Percentiles rank a stretch among this genome's conserved stretches.
phyloP scores from a whole-genome alignment of 1,140 invertebrate species.

The Calosoma granatense region DNA sequence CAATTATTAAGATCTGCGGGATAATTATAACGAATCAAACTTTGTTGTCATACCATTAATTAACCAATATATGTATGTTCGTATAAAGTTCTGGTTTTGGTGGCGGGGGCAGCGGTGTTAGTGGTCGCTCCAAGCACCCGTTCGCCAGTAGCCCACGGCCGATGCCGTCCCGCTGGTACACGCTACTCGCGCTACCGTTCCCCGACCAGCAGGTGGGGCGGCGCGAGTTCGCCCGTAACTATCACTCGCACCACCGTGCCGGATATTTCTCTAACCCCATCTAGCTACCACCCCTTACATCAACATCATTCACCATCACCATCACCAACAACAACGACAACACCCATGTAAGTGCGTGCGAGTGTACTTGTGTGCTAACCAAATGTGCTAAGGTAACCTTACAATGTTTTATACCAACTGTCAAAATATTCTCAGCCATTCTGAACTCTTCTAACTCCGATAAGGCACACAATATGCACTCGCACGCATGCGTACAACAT shows the following conservation, averaged over 20 bases:
- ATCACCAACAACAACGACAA: too few relatives aligned
- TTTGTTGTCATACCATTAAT: too few relatives aligned
- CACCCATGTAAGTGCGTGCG: too few relatives aligned
- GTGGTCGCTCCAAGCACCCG: slow-evolving; percentile 38
- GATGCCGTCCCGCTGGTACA: slow-evolving; percentile 75
- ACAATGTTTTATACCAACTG: not conserved
- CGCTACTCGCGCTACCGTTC: slow-evolving; percentile 78
- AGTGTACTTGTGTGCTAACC: not conserved
- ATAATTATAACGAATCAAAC: too few relatives aligned
- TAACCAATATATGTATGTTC: too few relatives aligned
- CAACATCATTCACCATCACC: not conserved
- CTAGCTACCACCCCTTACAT: slow-evolving; percentile 17
- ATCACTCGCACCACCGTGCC: slow-evolving; percentile 59
- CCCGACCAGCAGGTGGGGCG: slow-evolving; percentile 82
- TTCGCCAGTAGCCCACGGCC: slow-evolving; percentile 34
- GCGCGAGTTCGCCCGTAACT: slow-evolving; percentile 65
- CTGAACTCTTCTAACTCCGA: not conserved
- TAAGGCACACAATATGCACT: not conserved
- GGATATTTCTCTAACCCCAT: slow-evolving; percentile 72
- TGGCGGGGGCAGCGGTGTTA: slow-evolving; percentile 24
- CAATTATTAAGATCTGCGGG: too few relatives aligned
- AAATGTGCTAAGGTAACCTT: not conserved
- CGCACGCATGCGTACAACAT: not conserved
- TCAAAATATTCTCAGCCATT: too few relatives aligned
- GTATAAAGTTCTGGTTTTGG: too few relatives aligned